A percentile compares a stretch with the other conserved stretches of the same genome.
These are phyloP conservation scores for Halcyon smyrnensis DNA, from an alignment of 2,797 vertebrate species.

Conservation along the genomic window DNA sequence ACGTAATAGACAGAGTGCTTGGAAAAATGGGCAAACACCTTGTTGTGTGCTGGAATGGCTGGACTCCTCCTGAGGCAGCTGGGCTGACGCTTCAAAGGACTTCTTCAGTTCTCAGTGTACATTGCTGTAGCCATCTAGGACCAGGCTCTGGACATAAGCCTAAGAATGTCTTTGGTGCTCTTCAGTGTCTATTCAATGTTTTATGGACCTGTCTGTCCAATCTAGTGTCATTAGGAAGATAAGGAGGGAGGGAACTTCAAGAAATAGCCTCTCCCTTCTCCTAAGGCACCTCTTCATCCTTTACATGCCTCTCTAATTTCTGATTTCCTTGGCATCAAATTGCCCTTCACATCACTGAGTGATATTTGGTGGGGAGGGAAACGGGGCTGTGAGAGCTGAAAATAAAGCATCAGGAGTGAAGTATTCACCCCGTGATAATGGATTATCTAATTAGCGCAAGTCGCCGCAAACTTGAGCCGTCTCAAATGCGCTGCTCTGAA, in stretches of 20 bases:
- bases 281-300: background rate
- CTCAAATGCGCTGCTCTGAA: background rate
- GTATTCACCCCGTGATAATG: background rate
- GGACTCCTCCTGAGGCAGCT: background rate
- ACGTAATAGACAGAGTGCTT: background rate
- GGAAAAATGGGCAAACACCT: background rate
- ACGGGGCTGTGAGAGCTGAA: background rate
- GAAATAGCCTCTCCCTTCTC: background rate
- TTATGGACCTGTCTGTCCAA: background rate
- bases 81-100: background rate
- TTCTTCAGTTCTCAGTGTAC: accelerated
- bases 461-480: slow-evolving; percentile 6
- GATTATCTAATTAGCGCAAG: slow-evolving; percentile 16
- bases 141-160: background rate
- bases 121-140: background rate
- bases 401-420: background rate
- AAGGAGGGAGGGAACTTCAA: background rate
- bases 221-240: background rate
- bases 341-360: background rate
- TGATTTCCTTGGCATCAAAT: background rate
- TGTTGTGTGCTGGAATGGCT: accelerated
- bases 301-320: background rate
- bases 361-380: background rate
- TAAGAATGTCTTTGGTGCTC: background rate
- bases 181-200: background rate